These are phyloP conservation scores for Pipistrellus nathusii DNA, from an alignment of 2,797 vertebrate species.

Conservation along the genomic window DNA sequence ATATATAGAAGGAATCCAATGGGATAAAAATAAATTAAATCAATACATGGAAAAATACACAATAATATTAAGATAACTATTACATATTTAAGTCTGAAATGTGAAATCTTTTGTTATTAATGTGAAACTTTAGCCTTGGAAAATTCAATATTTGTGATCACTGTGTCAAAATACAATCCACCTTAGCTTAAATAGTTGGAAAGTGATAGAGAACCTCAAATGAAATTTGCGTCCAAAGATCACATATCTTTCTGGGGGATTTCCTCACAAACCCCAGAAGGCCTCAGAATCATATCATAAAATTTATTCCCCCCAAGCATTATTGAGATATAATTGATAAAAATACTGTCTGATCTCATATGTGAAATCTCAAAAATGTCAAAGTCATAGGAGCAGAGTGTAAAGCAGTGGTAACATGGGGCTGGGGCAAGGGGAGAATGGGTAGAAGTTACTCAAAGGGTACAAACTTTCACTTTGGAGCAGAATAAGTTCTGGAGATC, in stretches of 20 bases:
- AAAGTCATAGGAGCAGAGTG: neutral
- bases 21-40: neutral
- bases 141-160: neutral
- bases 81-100: neutral
- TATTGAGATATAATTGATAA: neutral
- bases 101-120: neutral
- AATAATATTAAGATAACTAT: neutral
- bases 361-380: neutral
- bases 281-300: neutral
- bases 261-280: neutral
- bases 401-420: neutral
- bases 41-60: neutral
- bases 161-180: neutral
- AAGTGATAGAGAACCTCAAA: neutral
- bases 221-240: neutral
- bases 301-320: neutral
- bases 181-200: constrained; percentile 32
- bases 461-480: neutral
- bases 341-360: neutral
- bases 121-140: neutral
- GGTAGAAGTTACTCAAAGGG: neutral
- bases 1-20: constrained; percentile 13
- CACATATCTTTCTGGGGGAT: neutral
- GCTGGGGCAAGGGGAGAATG: neutral
- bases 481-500: neutral